A percentile compares a stretch with the other conserved stretches of the same genome.
Conservation (phyloP, 92 coral and sea anemone genomes). For the Porites rus region DNA sequence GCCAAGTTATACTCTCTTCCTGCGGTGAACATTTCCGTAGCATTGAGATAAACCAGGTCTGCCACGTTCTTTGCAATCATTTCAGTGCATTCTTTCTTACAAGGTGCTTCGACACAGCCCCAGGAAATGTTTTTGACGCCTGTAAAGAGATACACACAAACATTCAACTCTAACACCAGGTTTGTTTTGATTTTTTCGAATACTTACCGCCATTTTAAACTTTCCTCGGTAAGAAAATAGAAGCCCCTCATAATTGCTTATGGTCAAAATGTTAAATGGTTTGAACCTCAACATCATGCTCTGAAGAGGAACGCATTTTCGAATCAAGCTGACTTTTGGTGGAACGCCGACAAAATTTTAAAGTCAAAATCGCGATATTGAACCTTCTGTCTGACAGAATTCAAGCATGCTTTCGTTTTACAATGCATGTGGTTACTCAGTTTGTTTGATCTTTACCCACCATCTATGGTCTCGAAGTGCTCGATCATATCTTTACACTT, state of each 20-base stretch:
- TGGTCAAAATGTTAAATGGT: too few relatives aligned
- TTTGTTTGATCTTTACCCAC: conserved; percentile 11
- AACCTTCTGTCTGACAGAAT: too few relatives aligned
- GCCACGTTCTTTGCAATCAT: conserved; percentile 26
- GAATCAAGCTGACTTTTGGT: too few relatives aligned
- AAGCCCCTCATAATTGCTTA: too few relatives aligned
- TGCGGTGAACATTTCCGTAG: conserved; percentile 66
- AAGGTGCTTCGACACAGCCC: conserved; percentile 61
- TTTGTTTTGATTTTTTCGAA: too few relatives aligned
- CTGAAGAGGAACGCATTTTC: too few relatives aligned
- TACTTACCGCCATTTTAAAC: too few relatives aligned
- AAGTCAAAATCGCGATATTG: too few relatives aligned
- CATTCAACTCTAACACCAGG: too few relatives aligned
- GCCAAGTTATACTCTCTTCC: conserved; percentile 52
- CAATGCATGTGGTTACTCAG: background rate
- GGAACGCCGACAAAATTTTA: too few relatives aligned
- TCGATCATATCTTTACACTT: conserved; percentile 50
- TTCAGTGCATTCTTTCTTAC: conserved; percentile 47
- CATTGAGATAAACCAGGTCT: conserved; percentile 60
- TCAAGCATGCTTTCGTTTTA: background rate
- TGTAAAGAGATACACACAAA: background rate
- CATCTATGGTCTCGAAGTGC: conserved; percentile 19
- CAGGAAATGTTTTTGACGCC: conserved; percentile 37
- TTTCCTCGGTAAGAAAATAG: too few relatives aligned
- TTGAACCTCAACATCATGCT: too few relatives aligned